Evolutionary conservation across 1,140 invertebrate species (phyloP).

Genomic region (Solenopsis invicta): DNA sequence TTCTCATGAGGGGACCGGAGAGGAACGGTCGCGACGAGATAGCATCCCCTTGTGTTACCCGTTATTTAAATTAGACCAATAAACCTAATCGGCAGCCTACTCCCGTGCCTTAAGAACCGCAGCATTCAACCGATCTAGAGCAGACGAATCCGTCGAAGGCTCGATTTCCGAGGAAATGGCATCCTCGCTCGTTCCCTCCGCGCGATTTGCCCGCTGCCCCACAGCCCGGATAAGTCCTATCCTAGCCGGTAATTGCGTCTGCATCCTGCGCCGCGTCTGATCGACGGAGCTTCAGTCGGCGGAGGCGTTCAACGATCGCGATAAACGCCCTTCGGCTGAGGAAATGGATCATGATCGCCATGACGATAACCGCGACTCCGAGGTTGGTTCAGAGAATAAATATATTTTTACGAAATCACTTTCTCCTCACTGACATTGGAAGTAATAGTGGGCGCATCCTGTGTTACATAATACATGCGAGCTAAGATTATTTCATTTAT

Average conservation of each 20-base stretch:
- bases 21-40: slow-evolving; percentile 54
- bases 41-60: slow-evolving; percentile 52
- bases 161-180: slow-evolving; percentile 57
- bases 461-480: background rate
- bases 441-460: background rate
- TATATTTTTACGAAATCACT: background rate
- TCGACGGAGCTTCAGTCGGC: slow-evolving; percentile 38
- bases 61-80: slow-evolving; percentile 83
- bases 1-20: background rate
- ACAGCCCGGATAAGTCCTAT: slow-evolving; percentile 57
- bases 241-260: slow-evolving; percentile 68
- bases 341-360: slow-evolving; percentile 72
- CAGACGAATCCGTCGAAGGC: slow-evolving; percentile 25
- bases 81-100: slow-evolving; percentile 66
- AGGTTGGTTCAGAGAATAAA: slow-evolving; percentile 6
- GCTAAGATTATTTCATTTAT: background rate
- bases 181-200: background rate
- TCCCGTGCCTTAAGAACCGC: slow-evolving; percentile 11
- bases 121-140: slow-evolving; percentile 4
- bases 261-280: slow-evolving; percentile 63
- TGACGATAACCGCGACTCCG: slow-evolving; percentile 32
- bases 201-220: slow-evolving; percentile 52
- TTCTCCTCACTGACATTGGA: background rate
- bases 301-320: slow-evolving; percentile 60
- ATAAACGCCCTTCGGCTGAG: slow-evolving; percentile 66